phyloP scores from a whole-genome alignment of 1,140 invertebrate species.

The Zaprionus vittiger region DNA sequence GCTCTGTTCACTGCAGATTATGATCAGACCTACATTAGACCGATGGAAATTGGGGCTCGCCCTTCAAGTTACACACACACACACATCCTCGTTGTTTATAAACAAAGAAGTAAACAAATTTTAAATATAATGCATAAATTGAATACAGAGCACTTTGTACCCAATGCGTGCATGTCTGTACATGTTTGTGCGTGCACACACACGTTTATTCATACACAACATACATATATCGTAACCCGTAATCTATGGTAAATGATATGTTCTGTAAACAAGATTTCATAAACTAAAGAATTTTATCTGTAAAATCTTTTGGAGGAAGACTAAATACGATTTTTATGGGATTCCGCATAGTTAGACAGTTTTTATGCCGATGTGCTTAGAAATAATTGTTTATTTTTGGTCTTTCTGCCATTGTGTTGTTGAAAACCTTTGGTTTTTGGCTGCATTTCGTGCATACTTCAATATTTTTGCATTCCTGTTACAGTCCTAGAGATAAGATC shows the following conservation, averaged over 20 bases:
- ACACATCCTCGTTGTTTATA: constrained; percentile 31
- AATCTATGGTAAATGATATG: constrained; percentile 17
- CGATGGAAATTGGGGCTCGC: constrained; percentile 31
- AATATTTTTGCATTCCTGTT: not conserved
- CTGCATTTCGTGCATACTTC: not conserved
- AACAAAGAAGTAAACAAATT: constrained; percentile 37
- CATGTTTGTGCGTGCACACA: not conserved
- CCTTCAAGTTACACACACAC: constrained; percentile 27
- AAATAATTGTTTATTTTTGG: not conserved
- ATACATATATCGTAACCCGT: constrained; percentile 3
- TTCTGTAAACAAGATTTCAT: constrained; percentile 27
- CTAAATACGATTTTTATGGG: not conserved
- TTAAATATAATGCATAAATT: constrained; percentile 25
- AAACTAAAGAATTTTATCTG: constrained; percentile 10
- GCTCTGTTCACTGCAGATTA: not conserved
- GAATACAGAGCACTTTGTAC: constrained; percentile 15
- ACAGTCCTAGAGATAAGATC: not conserved
- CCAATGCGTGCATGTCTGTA: not conserved
- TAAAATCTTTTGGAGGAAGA: not conserved
- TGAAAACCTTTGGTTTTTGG: not conserved
- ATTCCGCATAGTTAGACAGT: not conserved
- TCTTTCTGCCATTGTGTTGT: not conserved
- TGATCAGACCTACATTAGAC: constrained; percentile 10
- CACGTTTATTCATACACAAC: too few species aligned
- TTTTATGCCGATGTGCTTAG: not conserved